Evolutionary conservation across 2,888 invertebrate species (phyloP), one percentile per base, ranked within the genome.

Genomic region (Operophtera brumata): DNA sequence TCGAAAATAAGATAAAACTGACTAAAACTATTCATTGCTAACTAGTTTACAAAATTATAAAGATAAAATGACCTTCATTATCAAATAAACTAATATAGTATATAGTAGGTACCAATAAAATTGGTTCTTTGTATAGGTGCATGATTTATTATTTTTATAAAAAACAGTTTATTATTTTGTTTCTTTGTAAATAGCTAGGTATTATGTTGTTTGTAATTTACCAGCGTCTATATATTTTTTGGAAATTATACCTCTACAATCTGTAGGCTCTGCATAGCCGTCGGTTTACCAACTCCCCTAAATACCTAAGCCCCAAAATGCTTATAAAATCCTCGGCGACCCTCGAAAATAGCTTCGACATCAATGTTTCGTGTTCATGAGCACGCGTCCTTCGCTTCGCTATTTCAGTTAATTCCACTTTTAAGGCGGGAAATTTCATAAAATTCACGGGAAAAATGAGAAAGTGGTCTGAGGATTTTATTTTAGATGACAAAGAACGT

Each of bases 391-490:
- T 65, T 62, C 51, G 50, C 30, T 39, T 43, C 53, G 47, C 57
- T 59, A 61, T 64, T 69, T 54, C 57, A 64, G 61, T 64, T 66
- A 62, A 69, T 68, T 64, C 65, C 49, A 49, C 59, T 65, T 57
- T 55, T 53, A 57, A 53, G 46, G 50, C 51, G 36, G 13, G 20
- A 25, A 42, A 42, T 44, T 47, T 36, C 12, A 14, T 59, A 34
- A 57, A 64, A 59, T 57, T 58, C 43, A 30, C 34, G 51, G 36
- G 43, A 53, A 54, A 61, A 58, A 57, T 54, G 47, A 42, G 53
- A 50, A 45, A 50, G 36, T 35, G 48, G 25, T 6, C 1, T 20
- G 20, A 42, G 3, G 28, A 41, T 45, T 20, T 42, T 13, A 20
- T 3, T 37, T 36, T 40, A 14, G 40, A 28, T 11, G 35, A 11